These are phyloP conservation scores for Caenorhabditis parvicauda DNA, from an alignment of 2,888 invertebrate genomes.

Conservation along the genomic window DNA sequence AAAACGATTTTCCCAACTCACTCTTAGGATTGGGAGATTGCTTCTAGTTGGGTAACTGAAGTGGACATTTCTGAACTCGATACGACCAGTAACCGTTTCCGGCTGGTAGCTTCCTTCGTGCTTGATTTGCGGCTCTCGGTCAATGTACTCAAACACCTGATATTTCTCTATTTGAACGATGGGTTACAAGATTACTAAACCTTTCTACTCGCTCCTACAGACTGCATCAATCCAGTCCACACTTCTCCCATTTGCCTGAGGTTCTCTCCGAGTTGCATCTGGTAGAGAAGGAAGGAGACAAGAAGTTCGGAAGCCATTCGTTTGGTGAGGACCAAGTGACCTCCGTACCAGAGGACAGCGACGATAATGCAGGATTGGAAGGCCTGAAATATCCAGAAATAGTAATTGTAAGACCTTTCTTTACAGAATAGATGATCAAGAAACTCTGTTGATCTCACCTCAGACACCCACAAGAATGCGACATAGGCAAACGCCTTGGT, in stretches of 20 bases:
- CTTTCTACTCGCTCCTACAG: constrained; percentile 65
- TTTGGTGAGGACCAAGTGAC: constrained; percentile 64
- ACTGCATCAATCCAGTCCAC: constrained; percentile 66
- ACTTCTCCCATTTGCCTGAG: constrained; percentile 63
- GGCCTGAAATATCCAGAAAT: constrained; percentile 24
- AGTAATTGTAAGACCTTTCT: no score
- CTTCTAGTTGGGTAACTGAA: constrained; percentile 82
- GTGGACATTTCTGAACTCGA: constrained; percentile 74
- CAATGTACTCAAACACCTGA: constrained; percentile 64
- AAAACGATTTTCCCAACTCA: constrained; percentile 30
- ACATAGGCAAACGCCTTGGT: constrained; percentile 59
- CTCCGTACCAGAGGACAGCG: constrained; percentile 65
- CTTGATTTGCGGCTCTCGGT: constrained; percentile 61
- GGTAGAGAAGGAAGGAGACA: constrained; percentile 66
- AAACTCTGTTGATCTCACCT: constrained; percentile 23
- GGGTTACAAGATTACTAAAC: not conserved
- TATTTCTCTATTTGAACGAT: constrained; percentile 9
- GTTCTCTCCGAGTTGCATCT: constrained; percentile 64
- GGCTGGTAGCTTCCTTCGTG: constrained; percentile 34
- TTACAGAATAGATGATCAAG: not conserved
- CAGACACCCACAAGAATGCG: constrained; percentile 58
- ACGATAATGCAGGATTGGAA: constrained; percentile 61
- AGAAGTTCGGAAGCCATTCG: constrained; percentile 62
- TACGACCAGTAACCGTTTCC: constrained; percentile 68
- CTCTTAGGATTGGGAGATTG: constrained; percentile 75